Evolutionary conservation across 2,113 vertebrate genomes (phyloP).

Genomic region (Axis porcinus): DNA sequence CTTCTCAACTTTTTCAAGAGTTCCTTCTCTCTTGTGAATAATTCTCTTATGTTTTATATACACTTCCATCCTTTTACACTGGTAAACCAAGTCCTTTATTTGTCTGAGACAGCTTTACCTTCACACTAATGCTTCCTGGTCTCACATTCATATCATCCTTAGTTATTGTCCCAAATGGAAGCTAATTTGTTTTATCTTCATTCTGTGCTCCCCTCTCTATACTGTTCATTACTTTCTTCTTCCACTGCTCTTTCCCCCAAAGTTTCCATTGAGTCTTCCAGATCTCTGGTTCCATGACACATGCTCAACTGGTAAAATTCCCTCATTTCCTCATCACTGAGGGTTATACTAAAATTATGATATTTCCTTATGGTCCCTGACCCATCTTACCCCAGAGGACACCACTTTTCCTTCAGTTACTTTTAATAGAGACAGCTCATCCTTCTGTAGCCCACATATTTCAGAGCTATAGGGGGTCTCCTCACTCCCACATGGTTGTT

Average conservation of each 20-base stretch:
- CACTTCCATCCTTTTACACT: not conserved
- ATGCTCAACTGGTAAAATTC: not conserved
- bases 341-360: not conserved
- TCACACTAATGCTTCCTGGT: not conserved
- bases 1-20: not conserved
- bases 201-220: not conserved
- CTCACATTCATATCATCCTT: not conserved
- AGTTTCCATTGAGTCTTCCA: not conserved
- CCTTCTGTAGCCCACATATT: not conserved
- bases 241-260: not conserved
- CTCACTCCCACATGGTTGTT: not conserved
- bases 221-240: not conserved
- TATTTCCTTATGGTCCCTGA: not conserved
- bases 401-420: not conserved
- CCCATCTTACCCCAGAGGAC: not conserved
- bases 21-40: conserved; percentile 20
- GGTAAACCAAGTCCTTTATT: not conserved
- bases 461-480: not conserved
- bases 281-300: not conserved
- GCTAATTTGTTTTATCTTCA: not conserved
- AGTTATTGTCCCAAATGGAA: not conserved
- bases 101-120: not conserved
- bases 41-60: not conserved
- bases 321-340: not conserved
- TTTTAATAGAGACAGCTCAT: not conserved